Conservation (phyloP, 2,888 invertebrate genomes). For the Dione vanillae region DNA sequence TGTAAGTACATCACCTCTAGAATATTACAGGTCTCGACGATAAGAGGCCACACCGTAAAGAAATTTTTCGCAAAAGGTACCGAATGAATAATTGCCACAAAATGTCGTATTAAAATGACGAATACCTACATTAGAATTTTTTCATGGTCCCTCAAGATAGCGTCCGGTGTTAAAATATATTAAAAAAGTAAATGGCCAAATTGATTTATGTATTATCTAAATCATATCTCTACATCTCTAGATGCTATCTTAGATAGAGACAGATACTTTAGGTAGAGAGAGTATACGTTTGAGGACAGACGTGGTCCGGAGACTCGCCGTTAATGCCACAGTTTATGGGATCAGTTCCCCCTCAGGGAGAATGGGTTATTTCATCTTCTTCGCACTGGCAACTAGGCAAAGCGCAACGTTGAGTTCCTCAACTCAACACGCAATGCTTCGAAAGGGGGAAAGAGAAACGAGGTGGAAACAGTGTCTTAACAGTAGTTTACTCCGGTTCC, state of each 20-base stretch:
- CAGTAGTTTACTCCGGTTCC: not conserved
- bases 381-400: too few species aligned
- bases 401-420: not conserved
- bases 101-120: constrained; percentile 46
- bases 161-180: constrained; percentile 37
- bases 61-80: constrained; percentile 42
- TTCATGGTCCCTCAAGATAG: constrained; percentile 36
- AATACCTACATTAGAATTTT: constrained; percentile 40
- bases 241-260: too few species aligned
- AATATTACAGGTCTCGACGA: constrained; percentile 2
- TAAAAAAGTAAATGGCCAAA: constrained; percentile 33
- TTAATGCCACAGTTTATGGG: too few species aligned
- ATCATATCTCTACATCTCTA: not conserved
- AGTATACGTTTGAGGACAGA: too few species aligned
- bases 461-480: not conserved
- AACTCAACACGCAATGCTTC: not conserved
- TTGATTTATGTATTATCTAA: constrained; percentile 30
- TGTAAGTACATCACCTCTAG: constrained; percentile 25
- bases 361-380: too few species aligned
- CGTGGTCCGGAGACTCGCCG: too few species aligned
- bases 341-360: too few species aligned
- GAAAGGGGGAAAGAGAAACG: not conserved
- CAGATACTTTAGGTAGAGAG: too few species aligned
- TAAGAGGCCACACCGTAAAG: constrained; percentile 39
- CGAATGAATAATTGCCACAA: constrained; percentile 42